Evolutionary conservation across 64 coral and sea anemone species (phyloP).

Genomic region (Exaiptasia diaphana): DNA sequence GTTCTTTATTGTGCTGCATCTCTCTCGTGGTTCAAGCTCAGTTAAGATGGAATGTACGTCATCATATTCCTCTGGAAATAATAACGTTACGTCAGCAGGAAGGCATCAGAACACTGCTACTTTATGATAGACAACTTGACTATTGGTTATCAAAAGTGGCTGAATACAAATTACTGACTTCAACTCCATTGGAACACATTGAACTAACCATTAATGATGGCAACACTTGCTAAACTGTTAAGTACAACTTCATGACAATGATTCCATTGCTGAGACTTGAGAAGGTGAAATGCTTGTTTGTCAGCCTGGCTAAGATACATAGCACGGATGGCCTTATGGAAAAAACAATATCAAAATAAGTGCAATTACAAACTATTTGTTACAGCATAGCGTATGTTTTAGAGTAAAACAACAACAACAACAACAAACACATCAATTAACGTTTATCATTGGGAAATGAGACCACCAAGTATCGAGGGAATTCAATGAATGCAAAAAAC

Average conservation of each 20-base stretch:
- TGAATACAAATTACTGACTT: no score
- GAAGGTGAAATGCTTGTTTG: slow-evolving; percentile 86
- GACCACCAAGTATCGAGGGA: no score
- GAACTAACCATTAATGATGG: slow-evolving; percentile 96
- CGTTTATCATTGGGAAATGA: no score
- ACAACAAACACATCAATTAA: no score
- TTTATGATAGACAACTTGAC: no score
- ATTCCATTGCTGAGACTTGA: slow-evolving; percentile 85
- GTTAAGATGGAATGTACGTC: slow-evolving; percentile 54
- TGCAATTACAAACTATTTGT: background rate
- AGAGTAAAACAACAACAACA: no score
- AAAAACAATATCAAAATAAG: background rate
- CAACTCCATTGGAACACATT: no score
- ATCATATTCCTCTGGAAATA: slow-evolving; percentile 79
- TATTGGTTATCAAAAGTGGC: no score
- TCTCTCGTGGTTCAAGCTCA: slow-evolving; percentile 68
- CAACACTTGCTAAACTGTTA: slow-evolving; percentile 65
- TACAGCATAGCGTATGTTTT: no score
- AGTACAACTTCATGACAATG: slow-evolving; percentile 87
- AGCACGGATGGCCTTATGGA: slow-evolving; percentile 72
- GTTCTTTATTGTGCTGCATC: slow-evolving; percentile 62
- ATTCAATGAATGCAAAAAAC: no score
- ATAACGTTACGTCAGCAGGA: background rate
- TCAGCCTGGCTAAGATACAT: slow-evolving; percentile 49
- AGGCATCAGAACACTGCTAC: background rate